Base-by-base conservation (phyloP, 2,113 vertebrate genomes). In the Xenopus borealis region DNA sequence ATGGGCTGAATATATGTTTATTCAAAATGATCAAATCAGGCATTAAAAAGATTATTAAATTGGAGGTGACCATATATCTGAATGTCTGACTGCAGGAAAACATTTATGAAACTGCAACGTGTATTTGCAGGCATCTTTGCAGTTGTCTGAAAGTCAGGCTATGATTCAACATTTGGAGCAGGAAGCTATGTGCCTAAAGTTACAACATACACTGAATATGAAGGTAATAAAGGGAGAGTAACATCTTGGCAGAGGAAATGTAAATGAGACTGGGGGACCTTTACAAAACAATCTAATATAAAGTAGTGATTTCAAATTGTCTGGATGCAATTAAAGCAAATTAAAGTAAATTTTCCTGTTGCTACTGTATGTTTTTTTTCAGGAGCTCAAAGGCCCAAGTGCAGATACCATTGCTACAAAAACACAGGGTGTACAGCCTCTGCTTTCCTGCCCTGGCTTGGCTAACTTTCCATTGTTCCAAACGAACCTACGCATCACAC, bases 81-180 rank as follows among this genome's bases (percentile, higher is more conserved):
- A 27, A 27, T 27, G 23, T 27, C 23, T 27, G 23, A 27, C 23
- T 27, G 23, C 23, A 27, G 23, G 23, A 27, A 27, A 27, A 27
- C 23, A 27, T 27, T 27, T 27, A 1, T 27, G 23, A 27, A 27
- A 3, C 23, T 27, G 3, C 23, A 2, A 2, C 3, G 2, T 27
- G 23, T 27, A 27, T n/a, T 82, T 74, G 17, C 84, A 96, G 95
- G 91, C 93, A 69, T 91, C 87, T 12, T 80, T 91, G 83, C 91
- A 91, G 73, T 92, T 97, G 83, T 85, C 91, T 66, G 91, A 93
- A 81, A 94, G 93, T 79, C 94, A 93, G 80, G 87, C 91, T 72
- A 88, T 92, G 72, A 89, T 94, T 81, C 94, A 95, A 78, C 86
- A 84, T 58, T 91, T 91, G 77, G 88, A 95, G 2, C 94, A 97